Evolutionary conservation across 2,888 invertebrate species (phyloP).

Genomic region (Drosophila pegasa): DNA sequence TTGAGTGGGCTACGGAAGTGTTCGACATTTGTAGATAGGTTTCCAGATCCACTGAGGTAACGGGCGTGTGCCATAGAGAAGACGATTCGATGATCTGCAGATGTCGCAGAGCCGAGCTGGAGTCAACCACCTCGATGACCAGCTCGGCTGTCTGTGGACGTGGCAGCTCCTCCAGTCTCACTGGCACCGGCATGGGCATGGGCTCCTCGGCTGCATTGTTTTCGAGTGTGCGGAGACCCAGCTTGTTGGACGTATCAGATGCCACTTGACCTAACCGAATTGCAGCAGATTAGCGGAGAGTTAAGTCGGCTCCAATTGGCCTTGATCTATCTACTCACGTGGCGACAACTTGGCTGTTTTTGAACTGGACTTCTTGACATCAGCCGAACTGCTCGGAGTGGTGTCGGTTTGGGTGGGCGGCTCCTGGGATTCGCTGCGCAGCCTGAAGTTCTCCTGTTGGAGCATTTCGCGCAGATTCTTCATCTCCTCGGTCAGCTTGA

Average conservation of each 20-base stretch:
- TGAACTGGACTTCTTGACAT: background rate
- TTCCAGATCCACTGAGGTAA: conserved; percentile 7
- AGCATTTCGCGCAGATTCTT: conserved; percentile 25
- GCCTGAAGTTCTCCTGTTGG: conserved; percentile 24
- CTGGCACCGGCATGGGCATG: background rate
- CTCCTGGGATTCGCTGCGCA: conserved; percentile 17
- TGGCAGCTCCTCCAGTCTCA: background rate
- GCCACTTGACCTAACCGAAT: background rate
- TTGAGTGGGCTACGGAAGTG: background rate
- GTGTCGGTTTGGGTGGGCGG: background rate
- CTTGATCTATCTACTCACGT: background rate
- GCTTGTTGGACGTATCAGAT: background rate
- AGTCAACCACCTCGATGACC: conserved; percentile 5
- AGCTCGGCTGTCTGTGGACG: background rate
- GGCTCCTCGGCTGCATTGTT: background rate
- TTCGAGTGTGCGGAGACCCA: background rate
- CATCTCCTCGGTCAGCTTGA: conserved; percentile 46
- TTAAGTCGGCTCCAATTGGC: background rate
- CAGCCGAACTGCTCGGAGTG: background rate
- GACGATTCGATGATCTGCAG: conserved; percentile 8
- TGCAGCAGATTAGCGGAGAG: background rate
- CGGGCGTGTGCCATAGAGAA: conserved; percentile 7
- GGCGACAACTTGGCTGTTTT: background rate
- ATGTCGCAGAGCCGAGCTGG: background rate
- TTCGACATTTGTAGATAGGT: conserved; percentile 1